A percentile compares a stretch with the other conserved stretches of the same genome.
These are phyloP conservation scores for Synanthedon vespiformis DNA, from an alignment of 2,888 invertebrate genomes.

Conservation along the genomic window DNA sequence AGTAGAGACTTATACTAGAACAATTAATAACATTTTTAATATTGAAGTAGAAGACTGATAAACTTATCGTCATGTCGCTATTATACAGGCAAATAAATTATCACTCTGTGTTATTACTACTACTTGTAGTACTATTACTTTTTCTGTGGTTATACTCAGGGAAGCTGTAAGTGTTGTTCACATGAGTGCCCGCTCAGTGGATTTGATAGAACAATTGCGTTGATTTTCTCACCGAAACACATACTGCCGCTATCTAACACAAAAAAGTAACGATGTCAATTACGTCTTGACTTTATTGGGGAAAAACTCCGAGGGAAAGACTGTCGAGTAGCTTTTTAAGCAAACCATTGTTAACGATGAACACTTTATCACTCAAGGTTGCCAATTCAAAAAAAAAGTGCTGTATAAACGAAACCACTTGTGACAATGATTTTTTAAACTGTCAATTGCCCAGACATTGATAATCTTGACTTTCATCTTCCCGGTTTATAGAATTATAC, in stretches of 20 bases:
- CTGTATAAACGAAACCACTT: neutral
- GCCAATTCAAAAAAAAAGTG: neutral
- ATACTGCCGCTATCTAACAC: neutral
- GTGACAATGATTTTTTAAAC: too few species aligned
- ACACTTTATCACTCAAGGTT: neutral
- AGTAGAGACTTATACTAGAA: too few species aligned
- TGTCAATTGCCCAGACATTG: neutral
- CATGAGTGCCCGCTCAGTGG: conserved; percentile 12
- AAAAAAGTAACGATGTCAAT: conserved; percentile 19
- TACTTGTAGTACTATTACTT: too few species aligned
- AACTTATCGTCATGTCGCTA: too few species aligned
- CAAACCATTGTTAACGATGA: neutral
- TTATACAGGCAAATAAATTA: too few species aligned
- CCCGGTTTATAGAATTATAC: conserved; percentile 42
- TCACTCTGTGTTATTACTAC: neutral
- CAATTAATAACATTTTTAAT: too few species aligned
- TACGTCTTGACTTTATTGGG: conserved; percentile 22
- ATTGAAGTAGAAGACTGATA: too few species aligned
- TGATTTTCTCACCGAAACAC: conserved; percentile 34
- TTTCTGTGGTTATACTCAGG: neutral
- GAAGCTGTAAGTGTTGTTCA: conserved; percentile 38
- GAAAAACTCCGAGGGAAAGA: conserved; percentile 5
- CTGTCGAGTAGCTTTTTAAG: neutral
- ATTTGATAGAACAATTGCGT: conserved; percentile 50
- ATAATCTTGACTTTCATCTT: conserved; percentile 32